Evolutionary conservation across 2,888 invertebrate genomes (phyloP), one percentile per base, ranked within the genome.

Genomic region (Yponomeuta malinellus): DNA sequence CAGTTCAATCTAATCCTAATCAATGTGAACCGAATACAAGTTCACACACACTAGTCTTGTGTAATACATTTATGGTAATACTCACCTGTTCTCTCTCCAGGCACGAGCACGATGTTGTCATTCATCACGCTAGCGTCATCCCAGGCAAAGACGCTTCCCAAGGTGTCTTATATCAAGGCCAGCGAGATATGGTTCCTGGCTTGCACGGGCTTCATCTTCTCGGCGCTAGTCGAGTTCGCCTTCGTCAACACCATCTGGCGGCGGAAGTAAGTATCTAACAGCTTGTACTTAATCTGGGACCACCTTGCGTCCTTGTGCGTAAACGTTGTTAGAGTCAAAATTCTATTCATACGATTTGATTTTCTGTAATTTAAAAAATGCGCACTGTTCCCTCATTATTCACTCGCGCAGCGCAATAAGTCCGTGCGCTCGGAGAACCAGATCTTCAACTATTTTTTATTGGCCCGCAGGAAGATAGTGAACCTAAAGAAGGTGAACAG

Each of bases 151-250:
- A 96, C 96, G 8, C 86, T 97, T 73, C 97, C 97, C 0, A 97
- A 97, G 86, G 97, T 97, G 33, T 97, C 97, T 2, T 97, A 97
- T 80, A 96, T 97, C 73, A 97, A 97, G 87, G 96, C 97, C 2
- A 97, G 97, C 74, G 97, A 97, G 86, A 96, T 97, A 73, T 97
- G 97, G 97, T 97, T 97, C 84, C 88, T 97, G 71, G 97, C 95
- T 6, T 97, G 97, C 80, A 96, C 95, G 1, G 95, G 95, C 67
- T 97, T 97, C 79, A 96, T 97, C 75, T 97, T 97, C 85, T 95
- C 96, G 29, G 96, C 97, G 12, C 93, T 97, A 81, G 95, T 97
- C 0, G 97, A 97, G 83, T 97, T 97, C 79, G 97, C 97, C 6
- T 97, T 97, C 79, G 97, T 97, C 66, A 97, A 97, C 82, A 96